Base-by-base conservation (phyloP, 2,888 invertebrate genomes). In the Hydriomena furcata region DNA sequence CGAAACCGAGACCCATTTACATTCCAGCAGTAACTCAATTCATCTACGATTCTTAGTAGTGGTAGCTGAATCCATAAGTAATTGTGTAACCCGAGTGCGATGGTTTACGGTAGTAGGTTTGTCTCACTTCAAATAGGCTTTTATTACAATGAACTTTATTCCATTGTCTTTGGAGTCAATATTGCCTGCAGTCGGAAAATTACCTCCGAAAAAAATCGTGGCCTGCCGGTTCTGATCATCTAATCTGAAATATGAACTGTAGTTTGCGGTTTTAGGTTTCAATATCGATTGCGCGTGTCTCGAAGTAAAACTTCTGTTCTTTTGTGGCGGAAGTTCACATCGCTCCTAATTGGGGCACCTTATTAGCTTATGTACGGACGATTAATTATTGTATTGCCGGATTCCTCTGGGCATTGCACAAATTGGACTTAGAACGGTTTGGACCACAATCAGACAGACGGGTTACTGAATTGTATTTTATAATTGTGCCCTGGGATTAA, bases 301-400 rank as follows among this genome's bases (percentile, higher is more conserved):
- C 17, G 1, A 13, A 37, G 17, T 4, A 12, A 31, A 13, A 12
- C 12, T 30, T 11, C 12, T 8, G 25, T 27, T 27, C 2, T 5
- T 28, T 5, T 10, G n/a, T 8, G 28, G 13, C 28, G 44, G 44
- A 44, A 44, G 43, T 42, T 23, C 25, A 27, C 31, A 37, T 28
- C 28, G 47, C 46, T 40, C 52, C 60, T 60, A 66, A 62, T 65
- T 62, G 55, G 63, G 63, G 51, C 58, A 54, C 45, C 31, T 52
- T 60, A 61, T 60, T 55, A 58, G 61, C 55, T 61, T 59, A 56
- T 38, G 34, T 35, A 43, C 49, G 36, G 34, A 42, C 58, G 65
- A 68, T 70, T 69, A 66, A 68, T 68, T 63, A 67, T 61, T 60
- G 58, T 64, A 55, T 55, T 61, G 53, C 56, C 32, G 37, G 58